Percentiles rank a stretch among this genome's conserved stretches.
Conservation (phyloP, 1,140 invertebrate genomes). For the Ceratina australensis region DNA sequence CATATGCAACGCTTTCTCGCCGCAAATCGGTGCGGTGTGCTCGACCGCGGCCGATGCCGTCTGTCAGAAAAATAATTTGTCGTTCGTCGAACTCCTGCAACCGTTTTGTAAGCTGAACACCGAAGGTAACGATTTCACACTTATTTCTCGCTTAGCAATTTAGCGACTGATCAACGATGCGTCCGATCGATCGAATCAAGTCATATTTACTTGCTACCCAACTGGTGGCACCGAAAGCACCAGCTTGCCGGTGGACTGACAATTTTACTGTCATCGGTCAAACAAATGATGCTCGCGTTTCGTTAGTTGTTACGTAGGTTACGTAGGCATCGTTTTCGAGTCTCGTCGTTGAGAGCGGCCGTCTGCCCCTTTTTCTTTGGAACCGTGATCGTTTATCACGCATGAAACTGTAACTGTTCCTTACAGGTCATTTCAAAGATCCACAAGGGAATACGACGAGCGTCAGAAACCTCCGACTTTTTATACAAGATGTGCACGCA, state of each 20-base stretch:
- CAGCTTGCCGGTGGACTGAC: no score
- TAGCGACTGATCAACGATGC: not conserved
- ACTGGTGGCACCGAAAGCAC: no score
- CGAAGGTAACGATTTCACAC: constrained; percentile 83
- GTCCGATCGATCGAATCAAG: not conserved
- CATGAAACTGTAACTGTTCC: no score
- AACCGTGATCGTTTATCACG: not conserved
- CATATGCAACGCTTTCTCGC: constrained; percentile 93
- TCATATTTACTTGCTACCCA: no score
- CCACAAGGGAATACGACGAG: constrained; percentile 86
- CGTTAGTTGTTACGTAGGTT: no score
- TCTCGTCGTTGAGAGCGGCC: no score
- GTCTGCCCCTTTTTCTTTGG: not conserved
- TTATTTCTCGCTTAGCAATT: not conserved
- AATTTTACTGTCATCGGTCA: no score
- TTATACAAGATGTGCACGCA: constrained; percentile 89
- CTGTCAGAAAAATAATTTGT: constrained; percentile 94
- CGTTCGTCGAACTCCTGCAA: constrained; percentile 93
- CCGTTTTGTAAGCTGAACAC: constrained; percentile 90
- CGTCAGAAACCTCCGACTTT: constrained; percentile 90
- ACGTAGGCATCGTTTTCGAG: no score
- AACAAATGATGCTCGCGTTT: no score
- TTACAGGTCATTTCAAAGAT: constrained; percentile 89
- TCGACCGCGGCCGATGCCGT: constrained; percentile 89
- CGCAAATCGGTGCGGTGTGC: constrained; percentile 91